Percentiles rank a stretch among this genome's conserved stretches.
phyloP scores from a whole-genome alignment of 2,113 vertebrate species.

The Leuciscus idus region DNA sequence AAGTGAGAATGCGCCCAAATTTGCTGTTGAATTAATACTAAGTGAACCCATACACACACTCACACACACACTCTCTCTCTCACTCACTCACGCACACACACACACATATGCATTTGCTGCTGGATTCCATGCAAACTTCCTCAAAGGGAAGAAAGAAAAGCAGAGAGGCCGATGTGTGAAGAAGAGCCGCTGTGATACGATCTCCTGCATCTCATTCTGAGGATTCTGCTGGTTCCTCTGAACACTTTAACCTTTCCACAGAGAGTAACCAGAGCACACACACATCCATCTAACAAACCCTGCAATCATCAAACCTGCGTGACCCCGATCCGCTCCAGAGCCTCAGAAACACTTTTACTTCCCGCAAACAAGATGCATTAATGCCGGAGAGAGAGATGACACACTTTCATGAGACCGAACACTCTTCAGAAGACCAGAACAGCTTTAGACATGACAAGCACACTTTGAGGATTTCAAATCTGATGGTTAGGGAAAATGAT shows the following conservation, averaged over 20 bases:
- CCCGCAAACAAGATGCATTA: not conserved
- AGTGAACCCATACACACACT: too few relatives aligned
- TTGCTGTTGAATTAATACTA: too few relatives aligned
- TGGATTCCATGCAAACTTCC: not conserved
- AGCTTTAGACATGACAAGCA: not conserved
- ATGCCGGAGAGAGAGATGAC: not conserved
- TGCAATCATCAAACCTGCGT: not conserved
- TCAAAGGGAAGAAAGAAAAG: not conserved
- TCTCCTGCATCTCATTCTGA: not conserved
- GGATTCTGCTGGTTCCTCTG: not conserved
- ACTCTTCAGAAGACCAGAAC: not conserved
- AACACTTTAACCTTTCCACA: not conserved
- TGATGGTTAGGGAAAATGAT: not conserved
- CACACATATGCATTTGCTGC: not conserved
- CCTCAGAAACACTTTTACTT: not conserved
- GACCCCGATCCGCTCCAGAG: not conserved
- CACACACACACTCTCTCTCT: too few relatives aligned
- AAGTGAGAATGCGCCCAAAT: too few relatives aligned
- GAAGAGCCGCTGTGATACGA: not conserved
- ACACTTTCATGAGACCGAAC: not conserved
- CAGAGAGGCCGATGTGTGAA: not conserved
- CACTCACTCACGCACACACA: too few relatives aligned
- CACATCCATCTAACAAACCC: conserved; percentile 6
- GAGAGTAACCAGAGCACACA: not conserved
- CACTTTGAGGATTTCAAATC: not conserved